A percentile compares a stretch with the other conserved stretches of the same genome.
Evolutionary conservation across 1,140 invertebrate species (phyloP).

Genomic region (Lineus longissimus): DNA sequence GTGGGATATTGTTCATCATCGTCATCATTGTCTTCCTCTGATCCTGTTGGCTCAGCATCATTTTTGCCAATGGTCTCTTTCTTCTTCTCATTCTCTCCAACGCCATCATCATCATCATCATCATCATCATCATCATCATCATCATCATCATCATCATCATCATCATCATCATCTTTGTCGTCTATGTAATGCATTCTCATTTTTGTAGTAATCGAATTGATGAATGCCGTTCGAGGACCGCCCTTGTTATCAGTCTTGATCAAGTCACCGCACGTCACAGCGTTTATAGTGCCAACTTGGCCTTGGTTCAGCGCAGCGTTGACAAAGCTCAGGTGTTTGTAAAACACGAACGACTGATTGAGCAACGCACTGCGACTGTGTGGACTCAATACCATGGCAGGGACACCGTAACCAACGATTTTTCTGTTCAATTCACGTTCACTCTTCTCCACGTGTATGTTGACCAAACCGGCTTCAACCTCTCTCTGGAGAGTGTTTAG

Average conservation of each 20-base stretch:
- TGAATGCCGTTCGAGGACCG: not conserved
- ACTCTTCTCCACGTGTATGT: not conserved
- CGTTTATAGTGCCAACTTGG: not conserved
- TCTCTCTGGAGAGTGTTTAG: not conserved
- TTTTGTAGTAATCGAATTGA: not conserved
- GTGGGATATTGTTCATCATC: not conserved
- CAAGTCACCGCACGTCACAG: not conserved
- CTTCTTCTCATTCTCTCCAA: too few species aligned
- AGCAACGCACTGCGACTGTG: not conserved
- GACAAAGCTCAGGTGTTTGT: not conserved
- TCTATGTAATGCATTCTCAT: not conserved
- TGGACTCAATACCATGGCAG: not conserved
- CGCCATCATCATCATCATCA: too few species aligned
- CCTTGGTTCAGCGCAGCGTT: not conserved
- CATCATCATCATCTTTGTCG: not conserved
- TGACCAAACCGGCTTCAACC: not conserved
- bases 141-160: not conserved
- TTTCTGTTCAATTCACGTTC: not conserved
- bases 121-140: not conserved
- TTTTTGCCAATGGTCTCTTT: not conserved
- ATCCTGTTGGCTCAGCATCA: not conserved
- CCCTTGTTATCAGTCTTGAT: not conserved
- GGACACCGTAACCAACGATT: not conserved
- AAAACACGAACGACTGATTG: not conserved
- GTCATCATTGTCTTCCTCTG: not conserved